phyloP scores from a whole-genome alignment of 2,888 invertebrate species.

The Tupiocoris notatus region DNA sequence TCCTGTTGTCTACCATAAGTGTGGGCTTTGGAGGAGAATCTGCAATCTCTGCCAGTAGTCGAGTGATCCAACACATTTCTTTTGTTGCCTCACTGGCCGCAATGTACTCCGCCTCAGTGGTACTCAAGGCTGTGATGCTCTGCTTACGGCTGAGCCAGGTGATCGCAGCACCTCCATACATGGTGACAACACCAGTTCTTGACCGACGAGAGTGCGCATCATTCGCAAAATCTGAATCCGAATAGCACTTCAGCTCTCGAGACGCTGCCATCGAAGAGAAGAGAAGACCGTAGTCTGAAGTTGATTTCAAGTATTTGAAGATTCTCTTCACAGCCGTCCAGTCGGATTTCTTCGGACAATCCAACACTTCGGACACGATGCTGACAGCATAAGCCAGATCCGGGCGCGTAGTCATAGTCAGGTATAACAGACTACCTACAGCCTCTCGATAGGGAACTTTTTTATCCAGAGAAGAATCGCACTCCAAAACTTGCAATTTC shows the following conservation, averaged over 20 bases:
- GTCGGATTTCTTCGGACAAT: neutral
- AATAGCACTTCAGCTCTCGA: constrained; percentile 48
- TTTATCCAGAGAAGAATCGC: too few relatives aligned
- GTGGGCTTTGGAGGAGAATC: constrained; percentile 45
- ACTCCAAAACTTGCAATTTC: too few relatives aligned
- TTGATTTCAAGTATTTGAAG: constrained; percentile 8
- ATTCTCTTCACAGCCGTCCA: neutral
- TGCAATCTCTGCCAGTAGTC: constrained; percentile 50
- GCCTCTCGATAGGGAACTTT: neutral
- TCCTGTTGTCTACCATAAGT: too few relatives aligned
- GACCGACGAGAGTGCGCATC: constrained; percentile 51
- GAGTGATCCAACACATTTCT: constrained; percentile 50
- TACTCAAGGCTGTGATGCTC: constrained; percentile 23
- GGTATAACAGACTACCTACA: constrained; percentile 6
- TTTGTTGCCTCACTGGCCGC: constrained; percentile 45
- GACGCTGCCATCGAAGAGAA: neutral
- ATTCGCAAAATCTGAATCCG: constrained; percentile 53
- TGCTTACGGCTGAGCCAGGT: constrained; percentile 42
- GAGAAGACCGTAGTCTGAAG: neutral
- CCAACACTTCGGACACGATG: neutral
- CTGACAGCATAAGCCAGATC: constrained; percentile 2
- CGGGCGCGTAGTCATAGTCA: constrained; percentile 2
- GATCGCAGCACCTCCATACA: constrained; percentile 38
- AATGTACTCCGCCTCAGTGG: constrained; percentile 45
- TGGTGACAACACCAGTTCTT: constrained; percentile 50